Evolutionary conservation across 2,797 vertebrate species (phyloP).

Genomic region (Fistularia tabacaria): DNA sequence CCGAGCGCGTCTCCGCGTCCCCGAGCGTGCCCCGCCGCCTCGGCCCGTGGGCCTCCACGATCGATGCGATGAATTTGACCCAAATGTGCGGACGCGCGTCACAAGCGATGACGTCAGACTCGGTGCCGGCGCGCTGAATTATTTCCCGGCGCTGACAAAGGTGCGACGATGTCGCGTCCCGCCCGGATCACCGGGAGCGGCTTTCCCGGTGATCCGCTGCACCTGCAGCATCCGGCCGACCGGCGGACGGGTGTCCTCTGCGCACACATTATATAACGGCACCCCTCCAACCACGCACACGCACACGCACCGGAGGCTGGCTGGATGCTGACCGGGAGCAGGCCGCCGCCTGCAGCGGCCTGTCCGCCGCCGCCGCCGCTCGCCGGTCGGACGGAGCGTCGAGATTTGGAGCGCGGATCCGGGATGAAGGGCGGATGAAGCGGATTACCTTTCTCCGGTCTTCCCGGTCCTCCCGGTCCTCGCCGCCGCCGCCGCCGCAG

Average conservation of each 20-base stretch:
- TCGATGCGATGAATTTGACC: background rate
- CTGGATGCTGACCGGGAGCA: conserved; percentile 22
- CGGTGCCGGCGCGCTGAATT: background rate
- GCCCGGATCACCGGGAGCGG: too few relatives aligned
- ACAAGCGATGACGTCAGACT: background rate
- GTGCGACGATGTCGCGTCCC: too few relatives aligned
- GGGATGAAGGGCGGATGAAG: conserved; percentile 33
- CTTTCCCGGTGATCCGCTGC: background rate
- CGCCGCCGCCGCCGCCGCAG: conserved; percentile 1
- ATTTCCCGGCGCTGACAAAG: background rate
- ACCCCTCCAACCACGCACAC: background rate
- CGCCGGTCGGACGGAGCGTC: background rate
- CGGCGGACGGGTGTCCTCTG: conserved; percentile 33
- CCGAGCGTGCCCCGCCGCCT: too few relatives aligned
- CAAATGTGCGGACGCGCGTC: background rate
- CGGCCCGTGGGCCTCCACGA: background rate
- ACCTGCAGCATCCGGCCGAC: background rate
- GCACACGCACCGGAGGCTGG: conserved; percentile 8
- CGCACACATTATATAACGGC: conserved; percentile 48
- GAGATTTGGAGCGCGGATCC: background rate
- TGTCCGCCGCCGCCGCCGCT: background rate
- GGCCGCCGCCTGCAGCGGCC: conserved; percentile 26
- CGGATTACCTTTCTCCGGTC: too few relatives aligned
- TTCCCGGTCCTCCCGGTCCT: conserved; percentile 10
- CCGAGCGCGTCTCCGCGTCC: too few relatives aligned